Conservation (phyloP, 2,888 invertebrate species). For the Stenurella melanura region DNA sequence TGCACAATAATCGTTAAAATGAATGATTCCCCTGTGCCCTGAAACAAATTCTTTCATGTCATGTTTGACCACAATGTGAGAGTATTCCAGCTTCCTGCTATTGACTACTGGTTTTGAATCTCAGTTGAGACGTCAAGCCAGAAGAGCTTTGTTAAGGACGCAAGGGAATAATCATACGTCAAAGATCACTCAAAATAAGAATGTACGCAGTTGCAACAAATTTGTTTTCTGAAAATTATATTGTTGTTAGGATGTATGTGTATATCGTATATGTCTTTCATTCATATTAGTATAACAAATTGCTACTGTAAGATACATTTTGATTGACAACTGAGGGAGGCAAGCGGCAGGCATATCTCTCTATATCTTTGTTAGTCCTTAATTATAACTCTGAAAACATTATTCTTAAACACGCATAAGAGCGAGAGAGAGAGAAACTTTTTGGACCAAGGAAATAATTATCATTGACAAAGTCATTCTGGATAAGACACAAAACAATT, state of each 20-base stretch:
- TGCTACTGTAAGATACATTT: not conserved
- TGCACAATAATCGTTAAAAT: not conserved
- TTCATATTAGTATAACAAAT: constrained; percentile 39
- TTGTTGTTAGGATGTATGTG: constrained; percentile 4
- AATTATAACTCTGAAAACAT: too few species aligned
- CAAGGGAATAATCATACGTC: constrained; percentile 22
- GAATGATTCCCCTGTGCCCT: constrained; percentile 26
- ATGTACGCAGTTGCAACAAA: not conserved
- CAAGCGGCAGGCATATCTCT: too few species aligned
- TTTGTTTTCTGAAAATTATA: constrained; percentile 21
- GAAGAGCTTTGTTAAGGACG: not conserved
- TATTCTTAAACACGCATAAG: too few species aligned
- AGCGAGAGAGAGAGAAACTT: too few species aligned
- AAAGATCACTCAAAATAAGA: constrained; percentile 12
- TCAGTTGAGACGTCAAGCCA: constrained; percentile 16
- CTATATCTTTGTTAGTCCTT: too few species aligned
- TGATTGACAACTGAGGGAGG: too few species aligned
- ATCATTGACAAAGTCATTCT: too few species aligned
- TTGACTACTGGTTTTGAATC: not conserved
- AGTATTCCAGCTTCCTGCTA: constrained; percentile 22
- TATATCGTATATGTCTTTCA: constrained; percentile 16
- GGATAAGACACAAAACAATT: too few species aligned
- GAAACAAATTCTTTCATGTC: constrained; percentile 29
- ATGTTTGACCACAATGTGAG: constrained; percentile 19
- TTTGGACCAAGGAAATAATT: too few species aligned